A percentile compares a stretch with the other conserved stretches of the same genome.
Conservation (phyloP, 2,797 vertebrate species). For the Pseudopleuronectes americanus region DNA sequence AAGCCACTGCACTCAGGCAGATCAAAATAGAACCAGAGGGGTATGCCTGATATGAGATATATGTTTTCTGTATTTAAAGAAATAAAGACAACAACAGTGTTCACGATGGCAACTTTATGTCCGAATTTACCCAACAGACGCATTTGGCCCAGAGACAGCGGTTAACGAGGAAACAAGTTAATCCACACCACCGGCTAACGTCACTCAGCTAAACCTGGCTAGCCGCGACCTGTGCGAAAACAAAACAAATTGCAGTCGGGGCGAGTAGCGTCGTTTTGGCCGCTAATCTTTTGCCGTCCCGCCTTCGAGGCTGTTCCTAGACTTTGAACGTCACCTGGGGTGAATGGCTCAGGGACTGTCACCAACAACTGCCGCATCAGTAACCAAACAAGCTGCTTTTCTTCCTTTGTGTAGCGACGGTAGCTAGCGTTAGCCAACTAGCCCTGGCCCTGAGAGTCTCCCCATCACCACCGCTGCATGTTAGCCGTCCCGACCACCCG, state of each 20-base stretch:
- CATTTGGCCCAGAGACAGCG: not conserved
- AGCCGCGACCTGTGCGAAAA: slow-evolving; percentile 55
- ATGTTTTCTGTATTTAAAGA: no score
- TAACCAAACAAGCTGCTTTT: slow-evolving; percentile 47
- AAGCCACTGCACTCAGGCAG: not conserved
- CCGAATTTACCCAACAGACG: not conserved
- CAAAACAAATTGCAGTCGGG: slow-evolving; percentile 59
- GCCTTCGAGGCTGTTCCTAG: not conserved
- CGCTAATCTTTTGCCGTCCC: rapidly evolving
- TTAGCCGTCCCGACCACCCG: not conserved
- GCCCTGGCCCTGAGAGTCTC: slow-evolving; percentile 62
- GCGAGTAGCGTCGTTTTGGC: not conserved
- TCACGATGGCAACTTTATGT: no score
- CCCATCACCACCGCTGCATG: slow-evolving; percentile 30
- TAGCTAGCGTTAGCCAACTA: slow-evolving; percentile 69
- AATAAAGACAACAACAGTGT: no score
- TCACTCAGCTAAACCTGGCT: slow-evolving; percentile 51
- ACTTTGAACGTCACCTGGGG: not conserved
- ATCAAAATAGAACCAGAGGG: not conserved
- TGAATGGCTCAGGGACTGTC: slow-evolving; percentile 29
- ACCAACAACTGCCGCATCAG: not conserved
- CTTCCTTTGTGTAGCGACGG: slow-evolving; percentile 74
- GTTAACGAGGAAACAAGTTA: slow-evolving; percentile 22
- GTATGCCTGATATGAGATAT: no score
- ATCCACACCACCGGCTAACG: slow-evolving; percentile 37